Base-by-base conservation (phyloP, 2,888 invertebrate species). In the Drosophila kanekoi region DNA sequence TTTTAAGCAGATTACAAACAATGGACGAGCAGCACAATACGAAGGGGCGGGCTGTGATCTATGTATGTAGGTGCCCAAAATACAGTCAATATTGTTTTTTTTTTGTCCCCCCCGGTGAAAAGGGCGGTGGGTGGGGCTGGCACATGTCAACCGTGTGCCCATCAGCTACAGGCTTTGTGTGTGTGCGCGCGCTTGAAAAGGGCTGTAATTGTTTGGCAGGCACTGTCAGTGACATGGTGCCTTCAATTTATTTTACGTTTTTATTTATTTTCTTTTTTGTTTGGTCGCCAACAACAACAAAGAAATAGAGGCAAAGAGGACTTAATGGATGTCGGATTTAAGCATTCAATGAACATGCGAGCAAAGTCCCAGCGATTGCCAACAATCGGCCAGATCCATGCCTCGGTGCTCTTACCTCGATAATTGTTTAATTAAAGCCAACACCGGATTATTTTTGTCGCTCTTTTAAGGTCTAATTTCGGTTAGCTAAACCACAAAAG, bases 1-100 rank as follows among this genome's bases (percentile, higher is more conserved):
- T 84, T 76, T 89, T 85, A 84, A 84, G 88, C 77, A 87, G 85
- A 89, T 89, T 89, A 81, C 89, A 85, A 89, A 67, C 77, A 77
- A 60, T 54, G 63, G 58, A 61, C 44, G 49, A 44, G 44, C 14
- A 10, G 33, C 4, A 52, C 18, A 11, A 44, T 58, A 37, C 35
- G 61, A 41, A 47, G 43, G 48, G 51, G n/a, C 18, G 49, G 47
- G 16, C 49, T 20, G 43, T 74, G 62, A 49, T 41, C 69, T 56
- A 58, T 60, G 56, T 43, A 60, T 60, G 56, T 43, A 60, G 56
- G 72, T 72, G 53, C 32, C 57, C 60, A 61, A 76, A 76, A 66
- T 64, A 54, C 59, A 60, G 61, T 43, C 32, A 14, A 20, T 40
- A 28, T 28, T 28, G 28, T 40, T 37, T 14, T 44, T 33, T 35